These are phyloP conservation scores for Pseudocheirus occidentalis DNA, from an alignment of 2,797 vertebrate genomes.

Conservation along the genomic window DNA sequence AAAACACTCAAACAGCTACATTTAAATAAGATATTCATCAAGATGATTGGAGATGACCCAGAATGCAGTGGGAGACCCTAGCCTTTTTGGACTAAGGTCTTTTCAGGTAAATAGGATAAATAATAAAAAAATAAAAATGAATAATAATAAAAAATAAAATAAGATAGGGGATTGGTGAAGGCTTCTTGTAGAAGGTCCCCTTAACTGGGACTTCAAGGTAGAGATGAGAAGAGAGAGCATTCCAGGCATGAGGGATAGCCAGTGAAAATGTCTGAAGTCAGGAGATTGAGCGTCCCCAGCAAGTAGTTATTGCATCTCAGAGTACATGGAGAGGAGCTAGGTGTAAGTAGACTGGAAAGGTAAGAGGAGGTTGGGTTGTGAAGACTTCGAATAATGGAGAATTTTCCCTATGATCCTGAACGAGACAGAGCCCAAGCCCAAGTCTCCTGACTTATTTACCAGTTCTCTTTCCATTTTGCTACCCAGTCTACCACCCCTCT, in stretches of 20 bases:
- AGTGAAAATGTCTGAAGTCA: neutral
- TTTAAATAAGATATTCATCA: no score
- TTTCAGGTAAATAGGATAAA: no score
- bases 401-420: neutral
- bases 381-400: neutral
- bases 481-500: neutral
- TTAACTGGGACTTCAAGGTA: neutral
- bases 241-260: neutral
- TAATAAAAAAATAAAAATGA: no score
- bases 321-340: neutral
- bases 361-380: neutral
- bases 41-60: no score
- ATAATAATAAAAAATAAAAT: no score
- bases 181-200: neutral
- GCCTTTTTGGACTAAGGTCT: no score
- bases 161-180: neutral
- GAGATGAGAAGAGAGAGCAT: neutral
- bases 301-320: neutral
- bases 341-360: neutral
- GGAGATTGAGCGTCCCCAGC: neutral
- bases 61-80: no score
- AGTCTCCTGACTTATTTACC: neutral
- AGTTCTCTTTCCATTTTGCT: neutral
- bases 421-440: neutral
- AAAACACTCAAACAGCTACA: no score